phyloP scores from a whole-genome alignment of 2,113 vertebrate genomes.

The Python bivittatus region DNA sequence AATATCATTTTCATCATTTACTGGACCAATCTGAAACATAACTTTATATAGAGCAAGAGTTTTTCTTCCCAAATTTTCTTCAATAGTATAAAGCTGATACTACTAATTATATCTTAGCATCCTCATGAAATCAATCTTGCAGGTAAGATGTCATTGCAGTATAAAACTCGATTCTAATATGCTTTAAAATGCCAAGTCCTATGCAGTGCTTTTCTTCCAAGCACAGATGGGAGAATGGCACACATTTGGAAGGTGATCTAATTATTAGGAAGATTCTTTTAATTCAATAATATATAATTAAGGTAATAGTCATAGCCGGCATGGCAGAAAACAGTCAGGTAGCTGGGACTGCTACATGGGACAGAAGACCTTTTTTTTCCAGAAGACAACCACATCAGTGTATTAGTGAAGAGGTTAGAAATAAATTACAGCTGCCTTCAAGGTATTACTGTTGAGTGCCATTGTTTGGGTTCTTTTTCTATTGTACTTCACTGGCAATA shows the following conservation, averaged over 20 bases:
- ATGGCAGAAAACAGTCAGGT: slow-evolving; percentile 70
- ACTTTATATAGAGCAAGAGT: background rate
- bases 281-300: slow-evolving; percentile 75
- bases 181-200: slow-evolving; percentile 57
- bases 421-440: slow-evolving; percentile 75
- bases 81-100: slow-evolving; percentile 45
- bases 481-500: slow-evolving; percentile 74
- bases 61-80: slow-evolving; percentile 44
- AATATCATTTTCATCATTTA: background rate
- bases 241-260: slow-evolving; percentile 66
- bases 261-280: slow-evolving; percentile 78
- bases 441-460: slow-evolving; percentile 59
- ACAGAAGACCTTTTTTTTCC: slow-evolving; percentile 74
- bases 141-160: slow-evolving; percentile 60
- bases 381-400: slow-evolving; percentile 77
- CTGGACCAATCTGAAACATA: slow-evolving; percentile 43
- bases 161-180: slow-evolving; percentile 56
- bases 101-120: slow-evolving; percentile 69
- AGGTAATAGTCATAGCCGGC: slow-evolving; percentile 70
- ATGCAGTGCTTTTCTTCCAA: slow-evolving; percentile 59
- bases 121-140: slow-evolving; percentile 61
- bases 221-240: slow-evolving; percentile 67
- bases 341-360: slow-evolving; percentile 74
- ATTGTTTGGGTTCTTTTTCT: slow-evolving; percentile 66
- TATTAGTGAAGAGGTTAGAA: slow-evolving; percentile 77